Conservation (phyloP, 2,797 vertebrate genomes). For the Cephalopachus bancanus region DNA sequence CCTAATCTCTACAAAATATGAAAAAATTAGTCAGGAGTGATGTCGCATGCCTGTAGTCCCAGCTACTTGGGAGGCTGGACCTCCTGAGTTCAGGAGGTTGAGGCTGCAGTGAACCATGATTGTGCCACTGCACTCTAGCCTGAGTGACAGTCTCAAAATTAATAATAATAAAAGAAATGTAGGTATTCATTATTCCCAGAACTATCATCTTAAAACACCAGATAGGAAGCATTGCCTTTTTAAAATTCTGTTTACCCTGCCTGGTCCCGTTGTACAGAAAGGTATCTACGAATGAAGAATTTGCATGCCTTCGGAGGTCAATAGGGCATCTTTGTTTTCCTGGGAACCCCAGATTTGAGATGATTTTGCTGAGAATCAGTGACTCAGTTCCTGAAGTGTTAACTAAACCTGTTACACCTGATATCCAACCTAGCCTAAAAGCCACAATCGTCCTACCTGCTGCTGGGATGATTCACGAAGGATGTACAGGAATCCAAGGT, state of each 20-base stretch:
- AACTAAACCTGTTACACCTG: slow-evolving; percentile 66
- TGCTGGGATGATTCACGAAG: slow-evolving; percentile 39
- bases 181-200: background rate
- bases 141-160: too few species aligned
- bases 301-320: background rate
- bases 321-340: background rate
- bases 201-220: background rate
- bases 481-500: background rate
- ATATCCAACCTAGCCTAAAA: slow-evolving; percentile 56
- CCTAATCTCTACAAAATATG: too few species aligned
- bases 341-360: background rate
- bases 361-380: slow-evolving; percentile 28
- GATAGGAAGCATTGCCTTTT: background rate
- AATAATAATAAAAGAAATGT: background rate
- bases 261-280: background rate
- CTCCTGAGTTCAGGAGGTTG: too few species aligned
- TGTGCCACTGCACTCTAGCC: too few species aligned
- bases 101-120: too few species aligned
- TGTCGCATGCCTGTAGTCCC: too few species aligned
- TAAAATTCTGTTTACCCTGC: background rate
- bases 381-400: slow-evolving; percentile 45
- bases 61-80: too few species aligned
- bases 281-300: background rate
- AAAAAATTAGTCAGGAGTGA: too few species aligned
- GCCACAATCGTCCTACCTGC: background rate